A percentile compares a stretch with the other conserved stretches of the same genome.
phyloP scores from a whole-genome alignment of 2,113 vertebrate species.

The Serilophus lunatus region DNA sequence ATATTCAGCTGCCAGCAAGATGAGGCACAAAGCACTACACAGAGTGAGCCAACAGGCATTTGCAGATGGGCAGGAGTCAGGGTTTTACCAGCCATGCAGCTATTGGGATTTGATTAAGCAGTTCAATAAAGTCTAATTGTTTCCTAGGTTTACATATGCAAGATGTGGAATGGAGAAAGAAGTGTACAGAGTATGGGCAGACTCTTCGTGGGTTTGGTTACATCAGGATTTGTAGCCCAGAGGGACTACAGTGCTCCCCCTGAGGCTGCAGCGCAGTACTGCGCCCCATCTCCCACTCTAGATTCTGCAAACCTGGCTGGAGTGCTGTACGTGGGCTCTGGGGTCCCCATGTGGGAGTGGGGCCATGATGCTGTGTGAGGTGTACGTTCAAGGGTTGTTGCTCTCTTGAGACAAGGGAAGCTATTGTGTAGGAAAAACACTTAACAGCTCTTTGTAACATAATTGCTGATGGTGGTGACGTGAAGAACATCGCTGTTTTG shows the following conservation, averaged over 20 bases:
- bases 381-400: accelerated
- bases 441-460: neutral
- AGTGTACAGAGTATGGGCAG: neutral
- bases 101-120: neutral
- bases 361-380: neutral
- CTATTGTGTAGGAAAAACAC: accelerated
- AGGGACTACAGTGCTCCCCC: neutral
- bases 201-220: neutral
- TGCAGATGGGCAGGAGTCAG: neutral
- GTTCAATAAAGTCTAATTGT: neutral
- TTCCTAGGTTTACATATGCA: neutral
- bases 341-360: neutral
- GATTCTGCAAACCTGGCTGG: accelerated
- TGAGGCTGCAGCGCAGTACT: neutral
- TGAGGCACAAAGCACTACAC: accelerated
- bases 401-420: neutral
- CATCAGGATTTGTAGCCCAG: neutral
- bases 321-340: neutral
- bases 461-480: neutral
- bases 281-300: neutral
- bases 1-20: neutral
- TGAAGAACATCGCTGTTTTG: neutral
- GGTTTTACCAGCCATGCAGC: neutral
- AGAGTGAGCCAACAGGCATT: neutral
- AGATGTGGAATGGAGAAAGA: neutral